A percentile compares a stretch with the other conserved stretches of the same genome.
Evolutionary conservation across 2,888 invertebrate species (phyloP).

Genomic region (Parnassius orleans): DNA sequence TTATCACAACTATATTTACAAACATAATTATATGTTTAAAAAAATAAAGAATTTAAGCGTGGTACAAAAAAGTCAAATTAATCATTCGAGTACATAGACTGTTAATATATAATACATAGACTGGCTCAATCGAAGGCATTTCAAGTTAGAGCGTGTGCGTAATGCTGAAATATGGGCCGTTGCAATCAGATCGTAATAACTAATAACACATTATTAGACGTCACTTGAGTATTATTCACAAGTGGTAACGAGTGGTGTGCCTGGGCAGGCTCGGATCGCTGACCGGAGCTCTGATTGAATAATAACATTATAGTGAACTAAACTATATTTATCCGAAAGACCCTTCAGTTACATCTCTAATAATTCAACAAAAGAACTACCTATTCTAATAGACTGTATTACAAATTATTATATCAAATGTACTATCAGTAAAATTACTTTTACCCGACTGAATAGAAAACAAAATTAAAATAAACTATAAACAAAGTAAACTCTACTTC

Average conservation of each 20-base stretch:
- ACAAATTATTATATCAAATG: too few species aligned
- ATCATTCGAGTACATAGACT: not conserved
- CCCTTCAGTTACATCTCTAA: slow-evolving; percentile 18
- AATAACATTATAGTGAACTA: slow-evolving; percentile 45
- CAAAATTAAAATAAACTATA: too few species aligned
- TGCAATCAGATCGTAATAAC: slow-evolving; percentile 24
- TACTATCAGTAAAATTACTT: too few species aligned
- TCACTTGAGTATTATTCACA: slow-evolving; percentile 47
- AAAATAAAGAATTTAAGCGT: not conserved
- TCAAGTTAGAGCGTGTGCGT: not conserved
- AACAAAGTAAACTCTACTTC: too few species aligned
- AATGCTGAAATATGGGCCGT: slow-evolving; percentile 25
- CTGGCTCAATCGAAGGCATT: slow-evolving; percentile 1
- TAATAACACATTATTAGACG: slow-evolving; percentile 25
- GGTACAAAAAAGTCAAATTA: not conserved
- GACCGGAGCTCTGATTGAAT: slow-evolving; percentile 61
- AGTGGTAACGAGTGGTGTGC: slow-evolving; percentile 44
- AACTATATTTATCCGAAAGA: slow-evolving; percentile 52
- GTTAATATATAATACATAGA: not conserved
- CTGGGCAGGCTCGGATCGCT: slow-evolving; percentile 45
- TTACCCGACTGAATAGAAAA: too few species aligned
- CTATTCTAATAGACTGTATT: not conserved
- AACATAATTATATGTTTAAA: not conserved
- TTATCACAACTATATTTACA: not conserved
- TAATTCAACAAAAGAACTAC: not conserved